These are phyloP conservation scores for Sminthopsis crassicaudata DNA, from an alignment of 2,113 vertebrate species.

Conservation along the genomic window DNA sequence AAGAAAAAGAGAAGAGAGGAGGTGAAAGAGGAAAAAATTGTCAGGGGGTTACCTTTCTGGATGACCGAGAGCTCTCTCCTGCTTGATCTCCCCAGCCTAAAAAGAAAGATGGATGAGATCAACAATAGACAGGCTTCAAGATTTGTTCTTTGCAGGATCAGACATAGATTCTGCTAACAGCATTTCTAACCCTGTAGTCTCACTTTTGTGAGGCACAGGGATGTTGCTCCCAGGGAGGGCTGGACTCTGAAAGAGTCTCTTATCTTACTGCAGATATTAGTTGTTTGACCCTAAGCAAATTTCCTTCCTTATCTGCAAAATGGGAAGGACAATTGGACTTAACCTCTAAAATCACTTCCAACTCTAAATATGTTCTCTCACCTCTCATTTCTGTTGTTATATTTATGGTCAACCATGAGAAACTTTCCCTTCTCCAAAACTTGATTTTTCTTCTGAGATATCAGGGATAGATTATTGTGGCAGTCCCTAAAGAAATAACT, in stretches of 20 bases:
- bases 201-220: neutral
- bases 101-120: neutral
- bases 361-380: neutral
- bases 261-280: neutral
- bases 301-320: neutral
- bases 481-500: neutral
- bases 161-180: constrained; percentile 4
- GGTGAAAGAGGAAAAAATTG: neutral
- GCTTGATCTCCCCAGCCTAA: neutral
- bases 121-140: neutral
- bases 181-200: neutral
- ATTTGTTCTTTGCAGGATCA: constrained; percentile 28
- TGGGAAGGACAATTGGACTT: neutral
- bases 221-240: neutral
- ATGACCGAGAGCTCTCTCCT: neutral
- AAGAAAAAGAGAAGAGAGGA: neutral
- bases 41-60: neutral
- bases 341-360: neutral
- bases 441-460: constrained; percentile 45
- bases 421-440: neutral
- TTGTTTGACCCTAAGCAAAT: neutral
- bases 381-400: neutral
- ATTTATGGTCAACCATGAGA: neutral
- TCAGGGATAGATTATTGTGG: neutral
- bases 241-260: neutral